These are phyloP conservation scores for Struthidea cinerea DNA, from an alignment of 2,113 vertebrate species.

Conservation along the genomic window DNA sequence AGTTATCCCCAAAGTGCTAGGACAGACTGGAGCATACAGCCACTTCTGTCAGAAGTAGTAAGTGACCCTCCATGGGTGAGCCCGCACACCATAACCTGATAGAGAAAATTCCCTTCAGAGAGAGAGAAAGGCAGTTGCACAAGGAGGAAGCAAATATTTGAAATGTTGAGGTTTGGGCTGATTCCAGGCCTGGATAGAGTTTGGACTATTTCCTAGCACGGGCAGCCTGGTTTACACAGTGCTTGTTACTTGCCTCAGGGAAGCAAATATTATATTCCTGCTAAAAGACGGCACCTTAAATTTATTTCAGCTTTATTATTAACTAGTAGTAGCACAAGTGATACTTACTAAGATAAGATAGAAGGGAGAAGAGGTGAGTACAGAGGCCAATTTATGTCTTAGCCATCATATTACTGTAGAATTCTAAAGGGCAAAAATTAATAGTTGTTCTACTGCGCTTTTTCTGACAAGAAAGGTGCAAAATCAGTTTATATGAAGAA, in stretches of 20 bases:
- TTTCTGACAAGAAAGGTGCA: neutral
- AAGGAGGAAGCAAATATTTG: neutral
- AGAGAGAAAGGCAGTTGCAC: neutral
- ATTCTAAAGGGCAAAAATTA: neutral
- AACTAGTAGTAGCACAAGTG: neutral
- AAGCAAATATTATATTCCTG: neutral
- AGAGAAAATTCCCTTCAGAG: neutral
- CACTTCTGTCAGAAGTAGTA: neutral
- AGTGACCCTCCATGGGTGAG: neutral
- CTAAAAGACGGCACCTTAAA: neutral
- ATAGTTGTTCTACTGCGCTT: neutral
- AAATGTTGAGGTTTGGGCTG: neutral
- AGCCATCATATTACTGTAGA: neutral
- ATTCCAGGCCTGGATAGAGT: neutral
- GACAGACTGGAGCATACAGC: neutral
- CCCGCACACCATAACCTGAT: neutral
- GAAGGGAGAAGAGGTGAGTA: neutral
- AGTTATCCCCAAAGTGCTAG: neutral
- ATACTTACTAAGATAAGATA: neutral
- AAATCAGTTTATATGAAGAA: neutral
- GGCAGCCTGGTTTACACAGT: neutral
- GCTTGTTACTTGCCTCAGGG: neutral
- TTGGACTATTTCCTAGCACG: neutral
- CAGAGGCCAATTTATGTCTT: neutral
- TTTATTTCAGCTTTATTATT: neutral